Base-by-base conservation (phyloP, 2,797 vertebrate species). In the Aselliscus stoliczkanus region DNA sequence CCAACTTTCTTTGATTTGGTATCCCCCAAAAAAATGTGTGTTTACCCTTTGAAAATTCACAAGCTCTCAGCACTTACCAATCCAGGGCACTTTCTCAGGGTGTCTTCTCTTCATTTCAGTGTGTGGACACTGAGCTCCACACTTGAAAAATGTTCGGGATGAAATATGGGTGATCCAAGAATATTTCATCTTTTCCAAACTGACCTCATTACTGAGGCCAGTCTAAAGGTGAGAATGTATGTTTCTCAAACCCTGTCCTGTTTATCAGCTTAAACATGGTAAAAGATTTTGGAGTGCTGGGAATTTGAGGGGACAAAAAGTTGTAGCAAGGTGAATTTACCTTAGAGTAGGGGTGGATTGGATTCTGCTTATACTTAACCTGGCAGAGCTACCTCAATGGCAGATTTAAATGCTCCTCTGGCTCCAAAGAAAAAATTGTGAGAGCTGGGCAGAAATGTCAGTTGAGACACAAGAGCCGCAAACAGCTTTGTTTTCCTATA, bases 401-500 rank as follows among this genome's bases (percentile, higher is more conserved):
- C 31, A 96, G 95, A 88, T 96, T 98, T 94, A 98, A 96, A 97
- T 80, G 79, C 86, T 95, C 69, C 96, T 93, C 92, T 96, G 90
- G 93, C 93, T 94, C 97, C 95, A 96, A 90, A 98, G 98, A 91
- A 94, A 58, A 95, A 96, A 87, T 90, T 94, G 88, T 97, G 92
- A 95, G 81, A 84, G 77, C 85, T 95, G 58, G 95, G 95, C 97
- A 98, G 95, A 98, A 98, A 98, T 96, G 98, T 97, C 98, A 98
- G 98, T 98, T 98, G 97, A 97, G 98, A 98, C 96, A 0, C 4
- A 98, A 96, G 96, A 97, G 96, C 96, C 97, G 97, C 88, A 98
- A 98, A 97, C 97, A 98, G 90, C 95, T 96, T 97, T 98, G 97
- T 98, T 98, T 98, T 98, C 98, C 98, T 98, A 98, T 56, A 97